phyloP scores from a whole-genome alignment of 2,797 vertebrate species.

The Botia kubotai region DNA sequence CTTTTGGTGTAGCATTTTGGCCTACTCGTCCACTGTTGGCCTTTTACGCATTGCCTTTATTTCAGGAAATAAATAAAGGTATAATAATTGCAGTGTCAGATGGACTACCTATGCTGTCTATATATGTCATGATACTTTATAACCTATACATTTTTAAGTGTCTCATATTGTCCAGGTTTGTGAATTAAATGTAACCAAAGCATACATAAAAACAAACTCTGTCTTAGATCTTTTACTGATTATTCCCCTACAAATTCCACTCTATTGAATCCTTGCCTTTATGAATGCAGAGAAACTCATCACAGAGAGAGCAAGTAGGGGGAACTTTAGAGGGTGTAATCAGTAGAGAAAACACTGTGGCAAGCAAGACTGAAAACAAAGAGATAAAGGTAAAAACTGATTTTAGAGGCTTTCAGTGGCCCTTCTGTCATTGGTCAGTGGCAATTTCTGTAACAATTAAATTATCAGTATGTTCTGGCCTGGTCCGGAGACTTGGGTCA shows the following conservation, averaged over 20 bases:
- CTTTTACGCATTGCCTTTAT: too few relatives aligned
- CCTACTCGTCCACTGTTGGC: too few relatives aligned
- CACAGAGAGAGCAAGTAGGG: not conserved
- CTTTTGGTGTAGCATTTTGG: not conserved
- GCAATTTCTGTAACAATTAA: constrained; percentile 67
- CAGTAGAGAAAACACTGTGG: constrained; percentile 45
- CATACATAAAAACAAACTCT: constrained; percentile 38
- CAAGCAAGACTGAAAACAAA: constrained; percentile 34
- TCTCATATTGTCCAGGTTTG: not conserved
- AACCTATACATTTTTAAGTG: not conserved
- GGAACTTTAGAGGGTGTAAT: constrained; percentile 38
- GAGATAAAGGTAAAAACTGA: constrained; percentile 43
- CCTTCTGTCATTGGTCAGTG: constrained; percentile 62
- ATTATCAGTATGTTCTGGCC: constrained; percentile 57
- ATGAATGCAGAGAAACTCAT: constrained; percentile 38
- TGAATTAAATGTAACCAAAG: constrained; percentile 23
- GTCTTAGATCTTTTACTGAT: constrained; percentile 41
- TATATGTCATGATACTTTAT: not conserved
- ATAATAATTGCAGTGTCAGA: too few relatives aligned
- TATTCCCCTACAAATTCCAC: constrained; percentile 23
- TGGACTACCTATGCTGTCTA: too few relatives aligned
- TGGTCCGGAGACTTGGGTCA: constrained; percentile 73
- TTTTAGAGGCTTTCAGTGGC: constrained; percentile 58
- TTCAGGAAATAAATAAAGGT: too few relatives aligned
- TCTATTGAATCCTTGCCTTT: constrained; percentile 43